Evolutionary conservation across 1,140 invertebrate species (phyloP).

Genomic region (Leguminivora glycinivorella): DNA sequence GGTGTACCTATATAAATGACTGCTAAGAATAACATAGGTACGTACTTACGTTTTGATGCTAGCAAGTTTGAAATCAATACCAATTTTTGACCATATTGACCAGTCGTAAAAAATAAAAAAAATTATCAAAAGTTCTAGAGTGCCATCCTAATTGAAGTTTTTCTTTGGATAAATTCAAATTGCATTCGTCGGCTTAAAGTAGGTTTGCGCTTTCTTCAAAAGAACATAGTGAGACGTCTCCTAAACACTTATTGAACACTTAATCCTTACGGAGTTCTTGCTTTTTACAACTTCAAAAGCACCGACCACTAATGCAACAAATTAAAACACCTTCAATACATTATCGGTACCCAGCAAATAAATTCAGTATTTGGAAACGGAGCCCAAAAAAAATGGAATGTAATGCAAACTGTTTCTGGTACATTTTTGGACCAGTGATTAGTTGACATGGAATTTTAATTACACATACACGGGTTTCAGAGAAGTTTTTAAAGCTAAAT

Average conservation of each 20-base stretch:
- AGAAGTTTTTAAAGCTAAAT: slow-evolving; percentile 1
- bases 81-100: too few relatives aligned
- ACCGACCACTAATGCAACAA: background rate
- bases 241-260: background rate
- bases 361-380: background rate
- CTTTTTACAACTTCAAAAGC: background rate
- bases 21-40: too few relatives aligned
- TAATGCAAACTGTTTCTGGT: slow-evolving; percentile 1
- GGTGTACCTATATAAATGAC: too few relatives aligned
- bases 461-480: background rate
- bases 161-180: too few relatives aligned
- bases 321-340: background rate
- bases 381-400: background rate
- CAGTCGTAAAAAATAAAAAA: too few relatives aligned
- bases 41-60: too few relatives aligned
- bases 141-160: too few relatives aligned
- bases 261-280: background rate
- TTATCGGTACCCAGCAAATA: background rate
- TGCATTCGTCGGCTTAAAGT: too few relatives aligned
- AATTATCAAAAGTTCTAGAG: too few relatives aligned
- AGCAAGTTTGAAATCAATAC: too few relatives aligned
- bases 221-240: too few relatives aligned
- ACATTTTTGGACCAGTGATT: slow-evolving; percentile 6
- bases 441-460: slow-evolving; percentile 5
- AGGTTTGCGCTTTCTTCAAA: too few relatives aligned